Conservation (phyloP, 1,140 invertebrate genomes). For the Drosophila parabipectinata region DNA sequence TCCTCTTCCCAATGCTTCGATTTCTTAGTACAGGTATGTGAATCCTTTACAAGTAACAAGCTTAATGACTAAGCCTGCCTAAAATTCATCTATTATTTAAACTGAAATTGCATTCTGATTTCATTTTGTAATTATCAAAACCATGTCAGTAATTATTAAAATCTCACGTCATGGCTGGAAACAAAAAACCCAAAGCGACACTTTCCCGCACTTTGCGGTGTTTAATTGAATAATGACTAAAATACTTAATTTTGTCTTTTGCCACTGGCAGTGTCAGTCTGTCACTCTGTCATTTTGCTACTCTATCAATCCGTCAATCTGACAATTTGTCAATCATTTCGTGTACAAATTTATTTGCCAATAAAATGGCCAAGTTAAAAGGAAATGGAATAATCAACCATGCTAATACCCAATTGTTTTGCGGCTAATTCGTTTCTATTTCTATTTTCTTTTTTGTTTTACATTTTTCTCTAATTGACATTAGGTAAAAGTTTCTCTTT, state of each 20-base stretch:
- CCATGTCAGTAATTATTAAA: not conserved
- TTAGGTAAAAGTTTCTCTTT: slow-evolving; percentile 53
- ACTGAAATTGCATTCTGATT: not conserved
- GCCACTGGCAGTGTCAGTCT: not conserved
- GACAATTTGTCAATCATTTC: slow-evolving; percentile 14
- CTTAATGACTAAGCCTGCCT: too few species aligned
- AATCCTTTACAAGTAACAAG: too few species aligned
- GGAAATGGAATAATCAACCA: slow-evolving; percentile 69
- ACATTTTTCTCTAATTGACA: slow-evolving; percentile 62
- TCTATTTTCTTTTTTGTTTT: not conserved
- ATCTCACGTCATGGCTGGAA: not conserved
- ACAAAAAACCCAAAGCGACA: slow-evolving; percentile 32
- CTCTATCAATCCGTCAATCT: too few species aligned
- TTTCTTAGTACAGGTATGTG: too few species aligned
- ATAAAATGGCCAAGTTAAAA: slow-evolving; percentile 49
- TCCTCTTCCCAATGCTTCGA: too few species aligned
- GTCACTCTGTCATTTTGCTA: too few species aligned
- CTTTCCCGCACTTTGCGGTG: slow-evolving; percentile 17
- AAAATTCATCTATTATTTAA: not conserved
- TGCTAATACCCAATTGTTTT: slow-evolving; percentile 60
- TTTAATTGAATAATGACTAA: slow-evolving; percentile 69
- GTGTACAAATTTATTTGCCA: slow-evolving; percentile 2
- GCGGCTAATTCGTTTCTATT: slow-evolving; percentile 18
- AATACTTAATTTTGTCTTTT: slow-evolving; percentile 58
- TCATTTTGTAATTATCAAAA: slow-evolving; percentile 2